Conservation (phyloP, 2,888 invertebrate genomes). For the Slavum lentiscoides region DNA sequence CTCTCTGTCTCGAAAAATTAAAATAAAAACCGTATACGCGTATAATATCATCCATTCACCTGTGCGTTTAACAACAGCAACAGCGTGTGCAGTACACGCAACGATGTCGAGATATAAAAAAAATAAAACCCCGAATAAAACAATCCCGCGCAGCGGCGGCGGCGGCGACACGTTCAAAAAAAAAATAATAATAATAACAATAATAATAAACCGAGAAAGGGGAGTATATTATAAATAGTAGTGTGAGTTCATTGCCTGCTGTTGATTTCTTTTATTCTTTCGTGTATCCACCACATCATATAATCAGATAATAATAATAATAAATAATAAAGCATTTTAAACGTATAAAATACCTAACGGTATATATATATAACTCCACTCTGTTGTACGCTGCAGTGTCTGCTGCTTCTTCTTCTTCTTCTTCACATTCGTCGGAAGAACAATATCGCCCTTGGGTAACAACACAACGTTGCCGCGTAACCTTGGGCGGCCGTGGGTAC, state of each 20-base stretch:
- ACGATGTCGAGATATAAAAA: not conserved
- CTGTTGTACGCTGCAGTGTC: not conserved
- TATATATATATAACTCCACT: not conserved
- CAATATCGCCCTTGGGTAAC: conserved; percentile 49
- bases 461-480: not conserved
- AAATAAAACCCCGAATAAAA: not conserved
- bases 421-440: conserved; percentile 15
- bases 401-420: conserved; percentile 20
- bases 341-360: conserved; percentile 43
- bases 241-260: conserved; percentile 7
- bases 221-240: not conserved
- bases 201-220: conserved; percentile 22
- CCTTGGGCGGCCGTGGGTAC: conserved; percentile 36
- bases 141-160: not conserved
- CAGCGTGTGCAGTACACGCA: not conserved
- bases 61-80: not conserved
- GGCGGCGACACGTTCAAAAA: not conserved
- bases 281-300: not conserved
- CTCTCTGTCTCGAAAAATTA: not conserved
- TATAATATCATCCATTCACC: not conserved
- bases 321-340: conserved; percentile 36
- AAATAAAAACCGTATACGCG: not conserved
- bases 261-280: conserved; percentile 35
- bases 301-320: conserved; percentile 25
- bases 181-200: not conserved